phyloP scores from a whole-genome alignment of 2,888 invertebrate genomes.

The Balanococcus diminutus region DNA sequence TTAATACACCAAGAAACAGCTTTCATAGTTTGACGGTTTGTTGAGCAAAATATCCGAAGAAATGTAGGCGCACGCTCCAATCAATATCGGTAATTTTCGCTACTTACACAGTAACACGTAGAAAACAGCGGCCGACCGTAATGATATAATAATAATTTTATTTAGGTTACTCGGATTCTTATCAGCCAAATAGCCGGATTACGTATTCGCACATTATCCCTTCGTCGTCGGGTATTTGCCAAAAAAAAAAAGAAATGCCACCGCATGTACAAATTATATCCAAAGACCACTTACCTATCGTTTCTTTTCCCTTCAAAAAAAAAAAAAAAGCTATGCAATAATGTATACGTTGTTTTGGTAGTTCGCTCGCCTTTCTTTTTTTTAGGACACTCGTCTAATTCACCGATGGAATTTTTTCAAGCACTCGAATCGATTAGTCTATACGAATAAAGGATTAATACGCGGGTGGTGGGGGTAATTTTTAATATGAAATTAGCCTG shows the following conservation, averaged over 20 bases:
- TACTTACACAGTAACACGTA: conserved; percentile 46
- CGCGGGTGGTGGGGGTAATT: background rate
- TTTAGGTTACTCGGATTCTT: conserved; percentile 49
- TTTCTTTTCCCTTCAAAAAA: background rate
- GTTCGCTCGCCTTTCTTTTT: no score
- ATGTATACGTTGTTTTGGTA: no score
- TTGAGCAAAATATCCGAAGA: conserved; percentile 26
- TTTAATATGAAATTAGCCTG: background rate
- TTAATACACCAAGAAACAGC: conserved; percentile 43
- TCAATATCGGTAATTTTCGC: conserved; percentile 53
- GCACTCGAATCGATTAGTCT: background rate
- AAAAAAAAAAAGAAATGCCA: background rate
- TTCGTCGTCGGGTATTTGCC: background rate
- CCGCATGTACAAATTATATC: background rate
- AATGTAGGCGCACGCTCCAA: conserved; percentile 54
- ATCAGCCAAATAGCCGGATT: conserved; percentile 37
- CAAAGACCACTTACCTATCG: no score
- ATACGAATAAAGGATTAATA: background rate
- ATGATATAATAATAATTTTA: conserved; percentile 48
- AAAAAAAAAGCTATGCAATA: background rate
- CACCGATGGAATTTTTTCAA: background rate
- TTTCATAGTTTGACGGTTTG: conserved; percentile 40
- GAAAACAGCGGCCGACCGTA: conserved; percentile 17
- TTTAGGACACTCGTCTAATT: no score
- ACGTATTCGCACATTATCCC: background rate